Conservation (phyloP, 2,797 vertebrate species). For the Steatocranus sp. region DNA sequence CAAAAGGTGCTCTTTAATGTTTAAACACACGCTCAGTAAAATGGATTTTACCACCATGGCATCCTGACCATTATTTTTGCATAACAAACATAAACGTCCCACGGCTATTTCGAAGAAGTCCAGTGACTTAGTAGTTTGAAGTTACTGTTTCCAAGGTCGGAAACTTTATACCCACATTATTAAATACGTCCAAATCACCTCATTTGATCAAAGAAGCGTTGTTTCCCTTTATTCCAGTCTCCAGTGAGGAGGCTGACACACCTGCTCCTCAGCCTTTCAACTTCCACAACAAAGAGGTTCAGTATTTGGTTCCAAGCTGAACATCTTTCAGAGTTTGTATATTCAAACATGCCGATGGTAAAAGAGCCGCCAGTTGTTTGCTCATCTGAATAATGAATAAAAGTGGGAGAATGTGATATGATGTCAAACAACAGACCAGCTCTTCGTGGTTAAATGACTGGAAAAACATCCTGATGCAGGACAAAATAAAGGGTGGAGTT, state of each 20-base stretch:
- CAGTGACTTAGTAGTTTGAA: background rate
- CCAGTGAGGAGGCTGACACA: background rate
- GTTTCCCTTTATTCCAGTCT: background rate
- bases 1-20: background rate
- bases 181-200: background rate
- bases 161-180: background rate
- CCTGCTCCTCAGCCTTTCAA: background rate
- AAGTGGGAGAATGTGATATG: background rate
- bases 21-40: background rate
- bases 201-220: background rate
- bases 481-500: background rate
- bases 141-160: background rate
- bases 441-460: background rate
- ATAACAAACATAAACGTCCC: background rate
- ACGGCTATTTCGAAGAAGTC: background rate
- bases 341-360: slow-evolving; percentile 2
- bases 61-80: background rate
- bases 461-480: background rate
- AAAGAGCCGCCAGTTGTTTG: background rate
- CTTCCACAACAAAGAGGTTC: background rate
- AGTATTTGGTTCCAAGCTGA: background rate
- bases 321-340: slow-evolving; percentile 10
- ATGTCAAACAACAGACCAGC: background rate
- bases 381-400: background rate
- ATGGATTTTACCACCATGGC: background rate